Percentiles rank a stretch among this genome's conserved stretches.
These are phyloP conservation scores for Lemur catta DNA, from an alignment of 2,797 vertebrate genomes.

Conservation along the genomic window DNA sequence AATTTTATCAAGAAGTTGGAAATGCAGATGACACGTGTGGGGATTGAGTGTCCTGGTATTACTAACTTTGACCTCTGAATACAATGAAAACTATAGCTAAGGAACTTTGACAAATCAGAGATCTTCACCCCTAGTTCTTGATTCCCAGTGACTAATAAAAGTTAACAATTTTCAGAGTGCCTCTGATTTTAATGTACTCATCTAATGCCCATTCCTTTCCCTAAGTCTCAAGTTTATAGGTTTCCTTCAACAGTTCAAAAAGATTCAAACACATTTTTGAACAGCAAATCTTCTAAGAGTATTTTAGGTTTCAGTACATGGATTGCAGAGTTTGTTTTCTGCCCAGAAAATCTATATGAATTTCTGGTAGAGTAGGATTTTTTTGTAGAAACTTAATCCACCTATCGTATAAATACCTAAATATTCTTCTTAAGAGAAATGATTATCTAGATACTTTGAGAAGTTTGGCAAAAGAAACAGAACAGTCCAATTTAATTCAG, in stretches of 20 bases:
- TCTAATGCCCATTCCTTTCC: not conserved
- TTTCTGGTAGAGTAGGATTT: not conserved
- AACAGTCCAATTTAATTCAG: not conserved
- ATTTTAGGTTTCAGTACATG: not conserved
- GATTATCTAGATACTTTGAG: not conserved
- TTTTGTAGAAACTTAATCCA: not conserved
- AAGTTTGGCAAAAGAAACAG: constrained; percentile 1
- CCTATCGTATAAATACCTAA: not conserved
- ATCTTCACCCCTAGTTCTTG: not conserved
- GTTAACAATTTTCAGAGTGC: not conserved
- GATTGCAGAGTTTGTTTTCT: not conserved
- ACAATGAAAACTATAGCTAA: not conserved
- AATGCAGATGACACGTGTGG: not conserved
- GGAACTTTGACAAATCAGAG: not conserved
- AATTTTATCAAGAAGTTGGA: not conserved
- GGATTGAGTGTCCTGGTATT: not conserved
- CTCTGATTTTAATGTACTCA: not conserved
- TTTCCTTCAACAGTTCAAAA: not conserved
- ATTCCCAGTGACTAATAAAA: not conserved
- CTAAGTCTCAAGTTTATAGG: not conserved
- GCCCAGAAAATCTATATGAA: not conserved
- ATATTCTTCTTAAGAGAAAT: not conserved
- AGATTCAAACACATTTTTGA: not conserved
- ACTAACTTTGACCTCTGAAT: constrained; percentile 3
- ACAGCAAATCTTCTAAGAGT: not conserved